Evolutionary conservation across 2,888 invertebrate genomes (phyloP).

Genomic region (Andrena bicolor): DNA sequence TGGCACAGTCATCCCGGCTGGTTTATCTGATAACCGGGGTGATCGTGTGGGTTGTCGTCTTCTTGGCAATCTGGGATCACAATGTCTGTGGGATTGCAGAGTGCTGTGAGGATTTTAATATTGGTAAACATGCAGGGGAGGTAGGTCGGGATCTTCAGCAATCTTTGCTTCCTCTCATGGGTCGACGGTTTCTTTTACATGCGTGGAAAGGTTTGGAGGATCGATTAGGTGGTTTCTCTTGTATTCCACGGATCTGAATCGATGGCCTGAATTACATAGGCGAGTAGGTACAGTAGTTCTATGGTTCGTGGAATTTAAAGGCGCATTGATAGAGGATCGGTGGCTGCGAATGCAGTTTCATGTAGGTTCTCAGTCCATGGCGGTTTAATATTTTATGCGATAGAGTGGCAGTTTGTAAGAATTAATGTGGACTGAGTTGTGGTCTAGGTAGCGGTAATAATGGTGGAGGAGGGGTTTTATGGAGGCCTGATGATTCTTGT

Average conservation of each 20-base stretch:
- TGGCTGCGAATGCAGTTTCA: background rate
- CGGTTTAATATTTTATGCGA: background rate
- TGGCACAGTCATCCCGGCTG: background rate
- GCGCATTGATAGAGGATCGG: background rate
- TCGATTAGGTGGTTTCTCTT: background rate
- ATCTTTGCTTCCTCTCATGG: background rate
- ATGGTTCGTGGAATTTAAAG: too few relatives aligned
- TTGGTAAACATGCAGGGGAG: background rate
- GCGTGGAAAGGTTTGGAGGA: background rate
- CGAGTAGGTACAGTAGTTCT: too few relatives aligned
- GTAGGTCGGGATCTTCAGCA: background rate
- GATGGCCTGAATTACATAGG: background rate
- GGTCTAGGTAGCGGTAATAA: background rate
- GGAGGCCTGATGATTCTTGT: background rate
- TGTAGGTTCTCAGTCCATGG: background rate
- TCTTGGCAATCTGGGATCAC: background rate
- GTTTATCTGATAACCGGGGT: background rate
- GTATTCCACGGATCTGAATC: background rate
- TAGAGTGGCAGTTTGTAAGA: background rate
- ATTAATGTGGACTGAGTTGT: background rate
- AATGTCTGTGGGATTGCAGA: background rate
- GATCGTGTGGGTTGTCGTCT: background rate
- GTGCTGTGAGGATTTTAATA: background rate
- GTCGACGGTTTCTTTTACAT: background rate
- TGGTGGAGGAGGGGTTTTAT: background rate